phyloP scores from a whole-genome alignment of 2,797 vertebrate species.

The Lycodopsis pacificus region DNA sequence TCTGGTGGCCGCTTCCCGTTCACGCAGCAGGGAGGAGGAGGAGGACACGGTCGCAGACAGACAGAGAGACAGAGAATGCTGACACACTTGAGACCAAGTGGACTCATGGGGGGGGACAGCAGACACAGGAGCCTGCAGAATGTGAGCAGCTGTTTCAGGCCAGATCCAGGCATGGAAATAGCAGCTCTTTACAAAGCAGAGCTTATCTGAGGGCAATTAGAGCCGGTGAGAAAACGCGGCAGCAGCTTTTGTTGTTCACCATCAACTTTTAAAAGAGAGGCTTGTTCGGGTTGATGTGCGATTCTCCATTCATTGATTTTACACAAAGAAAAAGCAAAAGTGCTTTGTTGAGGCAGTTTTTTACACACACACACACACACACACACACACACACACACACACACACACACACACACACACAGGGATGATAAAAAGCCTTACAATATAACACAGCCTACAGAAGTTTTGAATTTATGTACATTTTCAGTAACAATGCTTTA shows the following conservation, averaged over 20 bases:
- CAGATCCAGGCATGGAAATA: conserved; percentile 79
- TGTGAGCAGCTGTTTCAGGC: conserved; percentile 80
- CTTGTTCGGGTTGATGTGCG: not conserved
- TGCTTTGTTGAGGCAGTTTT: not conserved
- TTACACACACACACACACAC: not conserved
- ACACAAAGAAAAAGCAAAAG: not conserved
- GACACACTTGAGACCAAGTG: conserved; percentile 65
- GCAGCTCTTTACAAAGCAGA: conserved; percentile 74
- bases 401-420: not conserved
- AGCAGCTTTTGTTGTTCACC: conserved; percentile 56
- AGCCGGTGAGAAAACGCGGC: conserved; percentile 53
- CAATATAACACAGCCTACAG: not conserved
- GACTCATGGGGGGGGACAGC: conserved; percentile 57
- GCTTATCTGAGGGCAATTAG: conserved; percentile 73
- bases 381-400: too few species aligned
- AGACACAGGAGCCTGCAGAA: conserved; percentile 75
- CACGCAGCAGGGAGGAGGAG: conserved; percentile 1
- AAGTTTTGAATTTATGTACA: not conserved
- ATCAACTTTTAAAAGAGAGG: conserved; percentile 20
- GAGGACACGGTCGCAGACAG: conserved; percentile 18
- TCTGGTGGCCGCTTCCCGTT: conserved; percentile 31
- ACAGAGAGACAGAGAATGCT: conserved; percentile 64
- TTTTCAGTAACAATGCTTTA: not conserved
- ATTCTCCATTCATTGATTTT: not conserved
- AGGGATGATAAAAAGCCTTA: not conserved